Evolutionary conservation across 2,797 vertebrate species (phyloP).

Genomic region (Poecilia wingei): DNA sequence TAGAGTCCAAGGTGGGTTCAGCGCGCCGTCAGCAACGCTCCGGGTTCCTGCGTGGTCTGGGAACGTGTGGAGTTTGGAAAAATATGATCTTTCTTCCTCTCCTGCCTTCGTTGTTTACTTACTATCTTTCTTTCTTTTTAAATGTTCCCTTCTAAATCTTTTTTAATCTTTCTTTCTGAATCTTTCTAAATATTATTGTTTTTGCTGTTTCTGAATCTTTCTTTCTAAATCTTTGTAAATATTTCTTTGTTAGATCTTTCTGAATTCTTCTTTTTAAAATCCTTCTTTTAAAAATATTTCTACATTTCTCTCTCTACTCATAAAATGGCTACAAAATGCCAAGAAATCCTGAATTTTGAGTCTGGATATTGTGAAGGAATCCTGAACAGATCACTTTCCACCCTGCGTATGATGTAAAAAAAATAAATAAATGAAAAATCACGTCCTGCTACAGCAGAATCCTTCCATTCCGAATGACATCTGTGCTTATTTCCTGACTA

Average conservation of each 20-base stretch:
- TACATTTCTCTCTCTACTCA: too few relatives aligned
- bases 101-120: neutral
- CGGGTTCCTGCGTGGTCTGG: neutral
- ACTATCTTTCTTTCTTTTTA: too few relatives aligned
- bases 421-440: too few relatives aligned
- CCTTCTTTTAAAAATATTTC: too few relatives aligned
- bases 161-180: too few relatives aligned
- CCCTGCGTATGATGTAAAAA: neutral
- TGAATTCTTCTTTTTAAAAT: too few relatives aligned
- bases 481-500: neutral
- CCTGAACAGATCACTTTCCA: neutral
- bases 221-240: too few relatives aligned
- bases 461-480: neutral
- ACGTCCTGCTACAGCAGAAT: neutral
- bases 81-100: neutral
- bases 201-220: too few relatives aligned
- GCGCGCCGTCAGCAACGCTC: neutral
- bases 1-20: slow-evolving; percentile 88
- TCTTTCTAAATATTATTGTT: too few relatives aligned
- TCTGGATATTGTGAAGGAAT: neutral
- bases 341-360: neutral
- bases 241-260: too few relatives aligned
- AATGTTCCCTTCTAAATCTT: too few relatives aligned
- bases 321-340: neutral
- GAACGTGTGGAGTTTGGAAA: too few relatives aligned